A percentile compares a stretch with the other conserved stretches of the same genome.
Conservation (phyloP, 2,113 vertebrate genomes). For the Leptosomus discolor region DNA sequence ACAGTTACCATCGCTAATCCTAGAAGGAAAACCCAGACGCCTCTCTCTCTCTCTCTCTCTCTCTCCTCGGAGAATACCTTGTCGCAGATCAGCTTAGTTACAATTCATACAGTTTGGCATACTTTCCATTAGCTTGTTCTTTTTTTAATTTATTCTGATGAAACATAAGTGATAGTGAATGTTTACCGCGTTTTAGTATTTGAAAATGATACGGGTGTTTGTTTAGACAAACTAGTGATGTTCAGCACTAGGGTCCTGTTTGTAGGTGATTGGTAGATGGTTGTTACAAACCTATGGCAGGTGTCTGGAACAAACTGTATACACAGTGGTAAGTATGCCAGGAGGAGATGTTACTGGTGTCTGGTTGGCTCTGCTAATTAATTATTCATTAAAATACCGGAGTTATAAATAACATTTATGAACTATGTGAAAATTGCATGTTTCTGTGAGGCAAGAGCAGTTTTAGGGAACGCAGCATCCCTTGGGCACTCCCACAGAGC, state of each 20-base stretch:
- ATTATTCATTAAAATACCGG: not conserved
- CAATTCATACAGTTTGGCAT: fast-evolving
- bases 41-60: too few species aligned
- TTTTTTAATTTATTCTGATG: not conserved
- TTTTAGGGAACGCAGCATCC: not conserved
- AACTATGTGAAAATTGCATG: not conserved
- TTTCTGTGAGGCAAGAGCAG: not conserved
- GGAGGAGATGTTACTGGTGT: not conserved
- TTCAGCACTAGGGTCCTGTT: not conserved
- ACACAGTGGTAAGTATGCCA: not conserved
- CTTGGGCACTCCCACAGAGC: not conserved
- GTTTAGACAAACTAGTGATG: too few species aligned
- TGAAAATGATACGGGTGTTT: not conserved
- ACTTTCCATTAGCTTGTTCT: not conserved
- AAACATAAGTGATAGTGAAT: not conserved
- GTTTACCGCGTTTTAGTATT: not conserved
- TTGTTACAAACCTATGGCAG: not conserved
- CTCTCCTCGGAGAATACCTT: not conserved
- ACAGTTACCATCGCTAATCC: not conserved
- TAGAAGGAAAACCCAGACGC: not conserved
- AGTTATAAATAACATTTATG: not conserved
- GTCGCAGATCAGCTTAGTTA: not conserved
- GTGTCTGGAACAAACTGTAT: fast-evolving
- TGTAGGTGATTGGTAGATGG: not conserved
- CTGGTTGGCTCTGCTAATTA: not conserved